phyloP scores from a whole-genome alignment of 2,888 invertebrate species.

The Zele albiditarsus region DNA sequence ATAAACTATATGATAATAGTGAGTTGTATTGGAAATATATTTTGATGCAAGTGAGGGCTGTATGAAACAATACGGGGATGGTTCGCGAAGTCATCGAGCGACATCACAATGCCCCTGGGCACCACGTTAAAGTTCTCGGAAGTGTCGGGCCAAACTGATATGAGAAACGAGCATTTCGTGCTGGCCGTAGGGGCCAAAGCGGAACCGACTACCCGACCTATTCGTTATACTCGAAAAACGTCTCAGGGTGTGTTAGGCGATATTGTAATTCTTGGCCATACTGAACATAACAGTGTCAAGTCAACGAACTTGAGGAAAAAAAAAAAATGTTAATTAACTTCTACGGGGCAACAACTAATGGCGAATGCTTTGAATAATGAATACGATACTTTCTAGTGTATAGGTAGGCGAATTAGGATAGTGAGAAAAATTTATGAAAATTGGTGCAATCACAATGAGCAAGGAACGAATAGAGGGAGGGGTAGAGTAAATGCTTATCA shows the following conservation, averaged over 20 bases:
- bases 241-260: constrained; percentile 54
- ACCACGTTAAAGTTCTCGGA: constrained; percentile 67
- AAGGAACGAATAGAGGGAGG: constrained; percentile 49
- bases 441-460: neutral
- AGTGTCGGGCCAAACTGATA: constrained; percentile 72
- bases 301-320: neutral
- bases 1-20: constrained; percentile 29
- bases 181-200: constrained; percentile 68
- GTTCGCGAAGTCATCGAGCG: constrained; percentile 63
- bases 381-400: neutral
- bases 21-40: constrained; percentile 41
- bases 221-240: constrained; percentile 66
- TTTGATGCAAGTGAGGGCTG: constrained; percentile 45
- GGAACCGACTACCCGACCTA: constrained; percentile 55
- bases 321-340: neutral
- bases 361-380: neutral
- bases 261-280: constrained; percentile 4
- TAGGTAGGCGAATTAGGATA: neutral
- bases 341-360: no score
- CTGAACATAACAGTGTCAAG: neutral
- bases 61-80: constrained; percentile 38
- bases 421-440: neutral
- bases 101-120: constrained; percentile 67
- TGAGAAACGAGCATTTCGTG: constrained; percentile 72
- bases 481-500: constrained; percentile 68